These are phyloP conservation scores for Gulo gulo DNA, from an alignment of 2,113 vertebrate species.

Conservation along the genomic window DNA sequence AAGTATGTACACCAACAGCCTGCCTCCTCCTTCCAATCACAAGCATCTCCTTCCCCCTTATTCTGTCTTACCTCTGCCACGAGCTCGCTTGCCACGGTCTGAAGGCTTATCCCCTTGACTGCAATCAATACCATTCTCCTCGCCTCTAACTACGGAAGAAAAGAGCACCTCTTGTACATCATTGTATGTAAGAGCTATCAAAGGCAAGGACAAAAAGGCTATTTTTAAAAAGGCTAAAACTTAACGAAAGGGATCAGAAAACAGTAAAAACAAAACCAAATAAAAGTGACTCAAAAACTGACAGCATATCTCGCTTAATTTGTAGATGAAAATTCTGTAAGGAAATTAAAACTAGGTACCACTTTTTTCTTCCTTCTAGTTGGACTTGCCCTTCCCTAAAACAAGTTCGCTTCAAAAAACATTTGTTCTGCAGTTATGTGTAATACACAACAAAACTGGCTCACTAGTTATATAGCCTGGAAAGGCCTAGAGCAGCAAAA, in stretches of 20 bases:
- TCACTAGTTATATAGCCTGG: background rate
- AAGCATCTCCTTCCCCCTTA: background rate
- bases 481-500: background rate
- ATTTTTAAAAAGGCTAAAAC: background rate
- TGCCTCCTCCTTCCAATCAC: background rate
- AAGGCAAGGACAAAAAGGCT: background rate
- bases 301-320: background rate
- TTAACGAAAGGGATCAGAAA: background rate
- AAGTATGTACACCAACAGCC: background rate
- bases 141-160: slow-evolving; percentile 85
- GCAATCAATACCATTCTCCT: slow-evolving; percentile 95
- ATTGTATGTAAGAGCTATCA: background rate
- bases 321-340: background rate
- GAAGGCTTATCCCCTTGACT: slow-evolving; percentile 89
- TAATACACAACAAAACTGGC: background rate
- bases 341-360: background rate
- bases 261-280: background rate
- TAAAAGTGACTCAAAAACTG: background rate
- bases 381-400: background rate
- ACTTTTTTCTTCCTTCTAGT: slow-evolving; percentile 31
- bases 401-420: background rate
- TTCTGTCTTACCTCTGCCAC: slow-evolving; percentile 90
- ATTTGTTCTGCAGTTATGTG: background rate
- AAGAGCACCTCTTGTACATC: slow-evolving; percentile 23
- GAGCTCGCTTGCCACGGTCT: slow-evolving; percentile 91